Conservation (phyloP, 2,888 invertebrate species). For the Rutpela maculata region DNA sequence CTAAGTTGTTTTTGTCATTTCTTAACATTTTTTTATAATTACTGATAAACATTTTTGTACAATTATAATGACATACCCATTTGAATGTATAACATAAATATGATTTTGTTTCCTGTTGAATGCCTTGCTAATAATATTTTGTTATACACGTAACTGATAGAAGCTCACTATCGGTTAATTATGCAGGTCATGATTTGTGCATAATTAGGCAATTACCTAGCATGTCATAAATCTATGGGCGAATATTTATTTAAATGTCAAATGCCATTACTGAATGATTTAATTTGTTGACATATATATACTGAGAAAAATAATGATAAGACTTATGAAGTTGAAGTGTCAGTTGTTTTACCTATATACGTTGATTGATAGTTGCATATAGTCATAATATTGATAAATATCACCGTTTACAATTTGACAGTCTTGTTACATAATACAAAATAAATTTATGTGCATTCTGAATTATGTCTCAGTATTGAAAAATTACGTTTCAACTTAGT, state of each 20-base stretch:
- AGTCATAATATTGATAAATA: not conserved
- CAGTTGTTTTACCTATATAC: not conserved
- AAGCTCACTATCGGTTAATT: not conserved
- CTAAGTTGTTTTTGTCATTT: too few relatives aligned
- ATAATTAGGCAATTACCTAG: not conserved
- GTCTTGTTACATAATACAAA: not conserved
- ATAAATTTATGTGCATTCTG: not conserved
- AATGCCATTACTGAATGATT: not conserved
- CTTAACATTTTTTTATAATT: too few relatives aligned
- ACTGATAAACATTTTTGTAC: too few relatives aligned
- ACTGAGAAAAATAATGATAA: not conserved
- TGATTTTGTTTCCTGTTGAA: not conserved
- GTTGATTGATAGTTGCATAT: not conserved
- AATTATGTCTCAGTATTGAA: not conserved
- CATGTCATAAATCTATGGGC: not conserved
- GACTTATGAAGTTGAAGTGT: not conserved
- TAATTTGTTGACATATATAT: not conserved
- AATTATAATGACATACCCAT: too few relatives aligned
- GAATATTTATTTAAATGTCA: not conserved
- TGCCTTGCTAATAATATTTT: not conserved
- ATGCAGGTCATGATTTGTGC: constrained; percentile 14
- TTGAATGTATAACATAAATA: too few relatives aligned
- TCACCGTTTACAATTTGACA: not conserved
- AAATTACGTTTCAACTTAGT: not conserved
- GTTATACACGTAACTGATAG: not conserved